Evolutionary conservation across 2,888 invertebrate genomes (phyloP).

Genomic region (Dastarcus helophoroides): DNA sequence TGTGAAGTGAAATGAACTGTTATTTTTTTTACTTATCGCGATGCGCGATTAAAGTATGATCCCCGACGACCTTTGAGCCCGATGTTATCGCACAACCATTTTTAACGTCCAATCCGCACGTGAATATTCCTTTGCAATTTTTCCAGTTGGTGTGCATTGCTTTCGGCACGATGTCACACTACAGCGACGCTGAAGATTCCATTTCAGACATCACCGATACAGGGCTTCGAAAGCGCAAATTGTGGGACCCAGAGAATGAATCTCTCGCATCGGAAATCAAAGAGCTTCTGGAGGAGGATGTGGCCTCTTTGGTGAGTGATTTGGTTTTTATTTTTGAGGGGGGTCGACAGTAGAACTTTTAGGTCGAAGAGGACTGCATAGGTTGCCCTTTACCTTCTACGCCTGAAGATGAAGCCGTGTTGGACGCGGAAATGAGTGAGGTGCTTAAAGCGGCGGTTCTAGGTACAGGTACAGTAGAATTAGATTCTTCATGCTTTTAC

Average conservation of each 20-base stretch:
- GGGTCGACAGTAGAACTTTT: conserved; percentile 18
- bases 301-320: conserved; percentile 32
- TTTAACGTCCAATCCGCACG: too few species aligned
- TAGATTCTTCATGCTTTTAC: too few species aligned
- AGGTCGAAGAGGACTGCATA: conserved; percentile 64
- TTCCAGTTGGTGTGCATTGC: conserved; percentile 3
- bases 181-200: conserved; percentile 37
- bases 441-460: conserved; percentile 75
- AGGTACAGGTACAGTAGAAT: conserved; percentile 36
- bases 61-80: too few species aligned
- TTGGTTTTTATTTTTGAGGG: not conserved
- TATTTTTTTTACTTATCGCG: too few species aligned
- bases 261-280: conserved; percentile 39
- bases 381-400: conserved; percentile 79
- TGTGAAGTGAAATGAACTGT: too few species aligned
- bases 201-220: conserved; percentile 26
- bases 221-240: conserved; percentile 30
- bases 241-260: conserved; percentile 37
- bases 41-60: too few species aligned
- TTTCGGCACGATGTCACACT: conserved; percentile 30
- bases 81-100: too few species aligned
- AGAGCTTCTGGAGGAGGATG: conserved; percentile 38
- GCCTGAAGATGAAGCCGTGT: conserved; percentile 71
- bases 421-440: conserved; percentile 80
- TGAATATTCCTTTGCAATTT: too few species aligned